phyloP scores from a whole-genome alignment of 2,797 vertebrate genomes.

The Crypturellus tataupa region DNA sequence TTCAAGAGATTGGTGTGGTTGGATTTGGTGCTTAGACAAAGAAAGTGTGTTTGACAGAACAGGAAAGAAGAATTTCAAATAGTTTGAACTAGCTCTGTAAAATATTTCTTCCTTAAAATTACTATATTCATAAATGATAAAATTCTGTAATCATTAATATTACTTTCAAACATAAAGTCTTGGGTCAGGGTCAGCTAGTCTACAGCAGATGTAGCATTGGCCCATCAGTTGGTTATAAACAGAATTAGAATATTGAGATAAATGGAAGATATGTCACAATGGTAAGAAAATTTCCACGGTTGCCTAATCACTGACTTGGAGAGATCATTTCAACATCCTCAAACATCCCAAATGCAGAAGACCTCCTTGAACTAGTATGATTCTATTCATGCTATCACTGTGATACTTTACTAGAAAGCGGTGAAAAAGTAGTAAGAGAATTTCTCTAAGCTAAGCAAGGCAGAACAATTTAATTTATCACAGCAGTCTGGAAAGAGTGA shows the following conservation, averaged over 20 bases:
- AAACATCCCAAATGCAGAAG: neutral
- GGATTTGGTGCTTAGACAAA: neutral
- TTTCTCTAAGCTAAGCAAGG: neutral
- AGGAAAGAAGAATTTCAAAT: neutral
- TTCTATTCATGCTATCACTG: conserved; percentile 42
- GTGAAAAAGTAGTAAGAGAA: neutral
- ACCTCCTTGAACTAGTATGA: neutral
- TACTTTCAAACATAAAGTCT: neutral
- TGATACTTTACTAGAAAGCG: neutral
- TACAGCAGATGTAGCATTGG: neutral
- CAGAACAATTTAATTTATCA: conserved; percentile 37
- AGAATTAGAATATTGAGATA: neutral
- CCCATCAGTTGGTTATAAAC: neutral
- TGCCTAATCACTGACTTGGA: neutral
- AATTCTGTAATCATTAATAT: neutral
- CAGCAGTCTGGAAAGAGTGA: neutral
- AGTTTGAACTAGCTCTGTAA: neutral
- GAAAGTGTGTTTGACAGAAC: neutral
- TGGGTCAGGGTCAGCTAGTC: neutral
- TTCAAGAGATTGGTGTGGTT: neutral
- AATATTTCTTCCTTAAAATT: neutral
- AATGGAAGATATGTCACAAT: neutral
- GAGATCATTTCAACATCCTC: neutral
- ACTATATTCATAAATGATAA: neutral
- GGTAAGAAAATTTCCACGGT: neutral